Conservation (phyloP, 2,888 invertebrate species). For the Macaria liturata region DNA sequence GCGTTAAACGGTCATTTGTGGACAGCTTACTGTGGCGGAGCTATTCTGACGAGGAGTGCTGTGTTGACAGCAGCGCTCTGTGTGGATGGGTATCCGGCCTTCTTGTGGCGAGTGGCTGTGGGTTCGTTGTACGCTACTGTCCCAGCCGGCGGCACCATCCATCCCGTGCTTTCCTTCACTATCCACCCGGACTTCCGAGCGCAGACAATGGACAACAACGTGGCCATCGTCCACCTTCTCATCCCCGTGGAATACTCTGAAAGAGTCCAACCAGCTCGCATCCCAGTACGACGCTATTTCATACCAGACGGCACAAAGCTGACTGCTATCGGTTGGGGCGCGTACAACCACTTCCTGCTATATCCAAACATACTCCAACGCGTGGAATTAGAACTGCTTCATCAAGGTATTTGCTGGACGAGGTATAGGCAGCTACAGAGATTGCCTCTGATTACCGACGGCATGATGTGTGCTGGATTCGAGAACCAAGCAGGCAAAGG, state of each 20-base stretch:
- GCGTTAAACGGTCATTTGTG: not conserved
- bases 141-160: not conserved
- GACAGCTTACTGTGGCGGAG: not conserved
- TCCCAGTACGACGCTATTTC: not conserved
- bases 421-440: not conserved
- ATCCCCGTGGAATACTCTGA: not conserved
- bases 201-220: not conserved
- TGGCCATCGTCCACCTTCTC: not conserved
- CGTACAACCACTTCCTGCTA: not conserved
- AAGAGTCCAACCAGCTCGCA: constrained; percentile 5
- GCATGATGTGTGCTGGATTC: constrained; percentile 6
- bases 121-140: not conserved
- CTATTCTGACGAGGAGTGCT: not conserved
- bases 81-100: not conserved
- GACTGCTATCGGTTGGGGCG: constrained; percentile 1
- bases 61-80: constrained; percentile 3
- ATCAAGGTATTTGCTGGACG: not conserved
- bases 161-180: not conserved
- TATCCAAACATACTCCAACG: not conserved
- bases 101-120: not conserved
- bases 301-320: constrained; percentile 1
- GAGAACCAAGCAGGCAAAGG: constrained; percentile 1
- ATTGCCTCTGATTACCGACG: not conserved
- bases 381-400: not conserved
- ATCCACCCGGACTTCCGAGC: constrained; percentile 1